Conservation (phyloP, 2,888 invertebrate genomes). For the Thereva unica region DNA sequence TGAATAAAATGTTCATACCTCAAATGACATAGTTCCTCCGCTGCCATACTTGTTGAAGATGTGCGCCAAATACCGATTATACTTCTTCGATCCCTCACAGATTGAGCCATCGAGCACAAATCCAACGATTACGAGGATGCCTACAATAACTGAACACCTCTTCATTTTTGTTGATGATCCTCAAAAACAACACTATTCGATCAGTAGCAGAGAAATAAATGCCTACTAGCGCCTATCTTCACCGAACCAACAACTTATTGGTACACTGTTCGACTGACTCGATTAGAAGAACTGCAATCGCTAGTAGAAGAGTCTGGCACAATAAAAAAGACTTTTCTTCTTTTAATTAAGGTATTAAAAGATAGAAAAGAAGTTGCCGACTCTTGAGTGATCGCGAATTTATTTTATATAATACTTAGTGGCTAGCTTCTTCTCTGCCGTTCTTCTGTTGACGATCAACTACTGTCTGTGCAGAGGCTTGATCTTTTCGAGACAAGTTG, state of each 20-base stretch:
- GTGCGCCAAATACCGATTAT: constrained; percentile 56
- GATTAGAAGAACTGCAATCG: neutral
- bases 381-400: no score
- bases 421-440: neutral
- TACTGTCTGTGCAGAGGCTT: neutral
- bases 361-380: constrained; percentile 39
- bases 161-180: no score
- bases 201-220: no score
- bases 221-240: neutral
- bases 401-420: no score
- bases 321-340: neutral
- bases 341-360: neutral
- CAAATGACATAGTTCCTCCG: constrained; percentile 55
- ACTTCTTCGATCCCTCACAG: constrained; percentile 48
- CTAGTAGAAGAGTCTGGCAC: neutral
- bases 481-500: constrained; percentile 14
- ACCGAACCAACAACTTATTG: neutral
- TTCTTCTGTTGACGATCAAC: neutral
- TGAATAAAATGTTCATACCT: constrained; percentile 49
- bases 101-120: neutral
- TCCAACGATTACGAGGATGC: neutral
- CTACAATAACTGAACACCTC: no score
- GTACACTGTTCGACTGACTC: neutral
- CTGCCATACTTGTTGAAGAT: constrained; percentile 57
- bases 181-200: no score